Percentiles rank a stretch among this genome's conserved stretches.
phyloP scores from a whole-genome alignment of 2,113 vertebrate genomes.

The Oceanodroma tethys region DNA sequence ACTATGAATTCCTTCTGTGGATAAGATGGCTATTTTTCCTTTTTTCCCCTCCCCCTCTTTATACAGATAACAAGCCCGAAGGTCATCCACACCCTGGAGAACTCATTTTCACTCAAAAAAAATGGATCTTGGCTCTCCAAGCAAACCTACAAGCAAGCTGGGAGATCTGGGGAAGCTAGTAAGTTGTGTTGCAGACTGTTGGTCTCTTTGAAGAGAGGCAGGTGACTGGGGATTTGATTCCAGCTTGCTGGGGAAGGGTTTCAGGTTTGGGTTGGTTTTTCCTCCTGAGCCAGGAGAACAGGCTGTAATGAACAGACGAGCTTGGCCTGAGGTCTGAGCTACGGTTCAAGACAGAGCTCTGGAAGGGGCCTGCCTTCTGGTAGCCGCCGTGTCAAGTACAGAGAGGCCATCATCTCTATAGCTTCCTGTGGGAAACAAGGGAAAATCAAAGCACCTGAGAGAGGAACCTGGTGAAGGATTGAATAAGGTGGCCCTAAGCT shows the following conservation, averaged over 20 bases:
- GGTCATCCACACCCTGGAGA: background rate
- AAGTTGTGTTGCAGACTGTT: background rate
- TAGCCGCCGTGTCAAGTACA: background rate
- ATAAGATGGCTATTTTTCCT: background rate
- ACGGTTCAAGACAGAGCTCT: background rate
- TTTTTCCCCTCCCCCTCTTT: background rate
- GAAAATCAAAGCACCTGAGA: background rate
- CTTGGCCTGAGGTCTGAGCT: background rate
- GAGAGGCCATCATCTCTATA: background rate
- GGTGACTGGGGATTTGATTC: background rate
- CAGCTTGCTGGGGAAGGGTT: background rate
- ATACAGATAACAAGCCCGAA: background rate
- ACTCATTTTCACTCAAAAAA: background rate
- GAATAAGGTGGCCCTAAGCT: background rate
- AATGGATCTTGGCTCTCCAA: background rate
- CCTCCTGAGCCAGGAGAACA: conserved; percentile 1
- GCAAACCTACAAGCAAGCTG: background rate
- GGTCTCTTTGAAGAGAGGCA: background rate
- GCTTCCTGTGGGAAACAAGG: background rate
- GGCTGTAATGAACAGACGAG: background rate
- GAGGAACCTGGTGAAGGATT: background rate
- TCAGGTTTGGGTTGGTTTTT: background rate
- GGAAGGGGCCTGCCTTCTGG: background rate
- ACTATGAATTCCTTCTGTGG: background rate
- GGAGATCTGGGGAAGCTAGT: background rate